Base-by-base conservation (phyloP, 2,888 invertebrate species). In the Drosophila leonis region DNA sequence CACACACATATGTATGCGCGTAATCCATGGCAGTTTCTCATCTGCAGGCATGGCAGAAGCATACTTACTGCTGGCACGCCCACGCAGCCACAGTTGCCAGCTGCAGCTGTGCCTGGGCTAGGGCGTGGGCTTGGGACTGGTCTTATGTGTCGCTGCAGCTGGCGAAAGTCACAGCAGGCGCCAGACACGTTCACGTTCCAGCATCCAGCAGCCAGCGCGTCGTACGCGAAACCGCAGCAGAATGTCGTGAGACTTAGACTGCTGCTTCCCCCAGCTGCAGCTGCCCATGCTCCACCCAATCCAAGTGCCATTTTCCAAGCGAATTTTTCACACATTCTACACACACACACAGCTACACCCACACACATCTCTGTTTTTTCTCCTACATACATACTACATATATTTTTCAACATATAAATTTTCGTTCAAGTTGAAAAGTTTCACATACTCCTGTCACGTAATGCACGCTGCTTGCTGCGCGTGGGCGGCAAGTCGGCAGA, bases 361-460 rank as follows among this genome's bases (percentile, higher is more conserved):
- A 13, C 33, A 8, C 20, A 15, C 37, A 54, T n/a, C 69, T 46
- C 35, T n/a, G n/a, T 51, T 63, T 55, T 56, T 56, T 52, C 18
- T 49, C 44, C 64, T 46, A n/a, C n/a, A n/a, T n/a, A n/a, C n/a
- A n/a, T n/a, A n/a, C n/a, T n/a, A n/a, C n/a, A n/a, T n/a, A 63
- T 72, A 69, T 72, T 77, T 80, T 49, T 75, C 77, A 80, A 75
- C 83, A 74, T 88, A 84, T 84, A 84, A 80, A 88, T 84, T 85
- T 88, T 84, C 70, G 80, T 78, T 82, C 78, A 84, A 88, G 88
- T 75, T 84, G 80, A 85, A 84, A 84, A 84, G 83, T 88, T 84
- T 84, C 83, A 88, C 83, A 84, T 82, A 84, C 83, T 84, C 80
- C 78, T 75, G 86, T 84, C 83, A 84, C 83, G 83, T 84, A 88